A percentile compares a stretch with the other conserved stretches of the same genome.
Evolutionary conservation across 64 coral and sea anemone genomes (phyloP).

Genomic region (Anthopleura sola): DNA sequence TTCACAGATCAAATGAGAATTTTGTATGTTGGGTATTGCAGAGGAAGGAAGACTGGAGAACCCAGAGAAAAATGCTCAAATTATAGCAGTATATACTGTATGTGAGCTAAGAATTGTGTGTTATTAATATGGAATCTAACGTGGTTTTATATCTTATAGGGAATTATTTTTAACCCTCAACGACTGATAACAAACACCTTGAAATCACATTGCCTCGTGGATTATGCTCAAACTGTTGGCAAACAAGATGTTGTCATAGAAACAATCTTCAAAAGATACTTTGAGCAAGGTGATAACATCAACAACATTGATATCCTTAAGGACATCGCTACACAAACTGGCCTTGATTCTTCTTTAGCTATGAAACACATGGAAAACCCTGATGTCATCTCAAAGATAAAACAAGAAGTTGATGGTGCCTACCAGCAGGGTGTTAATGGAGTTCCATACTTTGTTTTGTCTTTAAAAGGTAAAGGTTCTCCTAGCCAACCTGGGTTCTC

Average conservation of each 20-base stretch:
- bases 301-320: slow-evolving; percentile 43
- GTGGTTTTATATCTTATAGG: slow-evolving; percentile 26
- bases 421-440: slow-evolving; percentile 51
- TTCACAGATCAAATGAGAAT: too few species aligned
- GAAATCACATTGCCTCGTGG: slow-evolving; percentile 90
- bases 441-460: slow-evolving; percentile 73
- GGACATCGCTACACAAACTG: slow-evolving; percentile 65
- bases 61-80: too few species aligned
- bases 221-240: slow-evolving; percentile 65
- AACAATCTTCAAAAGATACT: slow-evolving; percentile 69
- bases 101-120: too few species aligned
- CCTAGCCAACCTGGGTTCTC: slow-evolving; percentile 48
- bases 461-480: slow-evolving; percentile 26
- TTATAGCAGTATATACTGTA: too few species aligned
- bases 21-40: too few species aligned
- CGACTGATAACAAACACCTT: slow-evolving; percentile 80
- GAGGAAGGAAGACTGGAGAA: too few species aligned
- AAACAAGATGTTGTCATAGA: slow-evolving; percentile 83
- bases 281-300: slow-evolving; percentile 73
- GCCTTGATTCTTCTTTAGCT: slow-evolving; percentile 43
- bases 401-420: slow-evolving; percentile 57
- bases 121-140: too few species aligned
- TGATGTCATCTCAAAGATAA: slow-evolving; percentile 45
- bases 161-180: slow-evolving; percentile 64
- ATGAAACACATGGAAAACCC: slow-evolving; percentile 51